Base-by-base conservation (phyloP, 2,888 invertebrate genomes). In the Acleris cristana region DNA sequence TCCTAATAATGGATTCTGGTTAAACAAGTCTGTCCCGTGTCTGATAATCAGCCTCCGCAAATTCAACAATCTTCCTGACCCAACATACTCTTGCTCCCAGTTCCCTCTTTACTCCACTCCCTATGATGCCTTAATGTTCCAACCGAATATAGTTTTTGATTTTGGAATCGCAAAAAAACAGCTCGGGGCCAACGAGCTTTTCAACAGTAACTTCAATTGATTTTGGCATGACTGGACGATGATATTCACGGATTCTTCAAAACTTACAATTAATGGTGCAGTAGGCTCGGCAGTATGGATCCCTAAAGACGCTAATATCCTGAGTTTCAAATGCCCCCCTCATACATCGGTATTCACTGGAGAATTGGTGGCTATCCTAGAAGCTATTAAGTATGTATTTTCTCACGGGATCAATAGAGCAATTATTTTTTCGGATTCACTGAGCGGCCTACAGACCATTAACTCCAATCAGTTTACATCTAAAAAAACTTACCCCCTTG, bases 261-360 rank as follows among this genome's bases (percentile, higher is more conserved):
- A n/a, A 12, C 21, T 51, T 2, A 4, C n/a, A 1, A 7, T 5
- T 6, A 1, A 8, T 6, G 51, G 51, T 2, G 7, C 21, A 21
- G 51, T 51, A 21, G 51, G 51, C 7, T 51, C 51, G 5, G 51
- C 51, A 10, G 51, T 51, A 2, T 51, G 51, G 51, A 51, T 51
- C 21, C 51, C 51, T 8, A 51, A 12, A n/a, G 2, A 21, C 10
- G 19, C 51, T 12, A 10, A 8, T 10, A 51, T 51, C n/a, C 21
- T 51, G n/a, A 51, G 51, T 10, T 51, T 21, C 51, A 51, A 51
- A 10, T 51, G 51, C 12, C 51, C 51, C n/a, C 49, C 49, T 34
- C 34, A 7, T 34, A 34, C 34, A 34, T 34, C 34, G 5, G 8
- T 34, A 34, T 34, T 34, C 8, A 7, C 34, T 5, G 34, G 34